Percentiles rank a stretch among this genome's conserved stretches.
These are phyloP conservation scores for Lagodon rhomboides DNA, from an alignment of 2,797 vertebrate species.

Conservation along the genomic window DNA sequence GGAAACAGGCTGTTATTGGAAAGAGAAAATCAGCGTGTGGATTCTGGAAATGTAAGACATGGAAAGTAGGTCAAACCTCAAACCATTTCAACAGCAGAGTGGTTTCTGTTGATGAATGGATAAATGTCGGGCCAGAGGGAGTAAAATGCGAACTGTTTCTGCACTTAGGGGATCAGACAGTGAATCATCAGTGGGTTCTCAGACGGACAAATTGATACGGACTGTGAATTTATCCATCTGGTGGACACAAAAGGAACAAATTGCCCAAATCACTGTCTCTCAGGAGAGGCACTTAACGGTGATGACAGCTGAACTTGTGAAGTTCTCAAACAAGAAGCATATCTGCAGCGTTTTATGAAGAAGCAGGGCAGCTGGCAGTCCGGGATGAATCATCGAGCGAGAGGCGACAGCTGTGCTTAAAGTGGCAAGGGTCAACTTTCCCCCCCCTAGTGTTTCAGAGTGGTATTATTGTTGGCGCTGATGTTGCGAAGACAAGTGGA, in stretches of 20 bases:
- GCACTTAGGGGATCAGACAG: slow-evolving; percentile 53
- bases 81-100: slow-evolving; percentile 49
- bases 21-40: slow-evolving; percentile 10
- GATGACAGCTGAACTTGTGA: slow-evolving; percentile 13
- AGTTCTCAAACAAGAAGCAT: slow-evolving; percentile 14
- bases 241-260: slow-evolving; percentile 55
- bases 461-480: too few species aligned
- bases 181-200: slow-evolving; percentile 47
- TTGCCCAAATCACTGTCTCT: slow-evolving; percentile 57
- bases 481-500: too few species aligned
- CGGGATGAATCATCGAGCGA: neutral
- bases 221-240: slow-evolving; percentile 50
- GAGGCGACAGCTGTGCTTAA: neutral
- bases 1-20: slow-evolving; percentile 35
- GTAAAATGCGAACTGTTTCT: slow-evolving; percentile 51
- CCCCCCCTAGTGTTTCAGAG: too few species aligned
- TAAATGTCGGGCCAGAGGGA: slow-evolving; percentile 37
- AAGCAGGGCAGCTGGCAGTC: neutral
- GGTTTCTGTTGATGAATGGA: slow-evolving; percentile 63
- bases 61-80: slow-evolving; percentile 76
- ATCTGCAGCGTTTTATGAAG: slow-evolving; percentile 2
- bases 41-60: slow-evolving; percentile 36
- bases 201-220: slow-evolving; percentile 29
- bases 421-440: too few species aligned
- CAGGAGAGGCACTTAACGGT: slow-evolving; percentile 35